Evolutionary conservation across 2,888 invertebrate species (phyloP).

Genomic region (Agapostemon virescens): DNA sequence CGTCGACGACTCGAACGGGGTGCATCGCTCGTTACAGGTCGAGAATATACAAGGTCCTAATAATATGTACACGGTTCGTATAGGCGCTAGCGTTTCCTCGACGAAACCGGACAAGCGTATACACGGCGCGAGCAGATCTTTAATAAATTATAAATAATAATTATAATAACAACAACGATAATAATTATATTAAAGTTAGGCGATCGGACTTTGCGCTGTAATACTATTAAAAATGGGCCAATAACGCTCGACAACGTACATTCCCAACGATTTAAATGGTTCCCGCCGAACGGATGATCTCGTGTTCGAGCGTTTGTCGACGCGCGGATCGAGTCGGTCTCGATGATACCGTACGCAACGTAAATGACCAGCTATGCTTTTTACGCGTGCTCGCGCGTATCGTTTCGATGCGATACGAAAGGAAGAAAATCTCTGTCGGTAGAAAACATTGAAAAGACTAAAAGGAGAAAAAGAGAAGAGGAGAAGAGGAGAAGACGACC

Average conservation of each 20-base stretch:
- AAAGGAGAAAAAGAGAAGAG: background rate
- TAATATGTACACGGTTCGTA: conserved; percentile 56
- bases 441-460: conserved; percentile 3
- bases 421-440: background rate
- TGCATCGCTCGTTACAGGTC: conserved; percentile 49
- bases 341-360: background rate
- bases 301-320: background rate
- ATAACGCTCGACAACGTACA: conserved; percentile 25
- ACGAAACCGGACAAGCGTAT: conserved; percentile 34
- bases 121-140: conserved; percentile 37
- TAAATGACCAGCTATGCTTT: background rate
- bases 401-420: background rate
- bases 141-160: conserved; percentile 65
- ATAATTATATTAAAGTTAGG: conserved; percentile 43
- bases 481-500: background rate
- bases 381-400: background rate
- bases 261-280: conserved; percentile 3
- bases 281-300: background rate
- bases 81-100: conserved; percentile 27
- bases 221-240: conserved; percentile 50
- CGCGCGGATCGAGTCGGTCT: background rate
- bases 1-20: conserved; percentile 33
- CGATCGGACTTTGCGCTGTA: conserved; percentile 47
- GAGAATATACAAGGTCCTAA: conserved; percentile 44
- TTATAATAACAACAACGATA: conserved; percentile 44